These are phyloP conservation scores for Oscheius myriophilus DNA, from an alignment of 2,888 invertebrate species.

Conservation along the genomic window DNA sequence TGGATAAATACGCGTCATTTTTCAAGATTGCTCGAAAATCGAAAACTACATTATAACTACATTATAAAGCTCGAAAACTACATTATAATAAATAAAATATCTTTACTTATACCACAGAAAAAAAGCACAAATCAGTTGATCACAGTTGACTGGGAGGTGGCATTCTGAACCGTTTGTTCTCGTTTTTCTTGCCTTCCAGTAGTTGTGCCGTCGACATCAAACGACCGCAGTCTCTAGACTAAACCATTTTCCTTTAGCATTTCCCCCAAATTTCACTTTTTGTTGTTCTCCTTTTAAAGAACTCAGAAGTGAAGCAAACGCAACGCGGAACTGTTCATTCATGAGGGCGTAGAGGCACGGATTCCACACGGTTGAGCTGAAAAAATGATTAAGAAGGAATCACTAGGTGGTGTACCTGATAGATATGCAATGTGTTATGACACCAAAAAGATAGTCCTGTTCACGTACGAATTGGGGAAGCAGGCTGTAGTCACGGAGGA, in stretches of 20 bases:
- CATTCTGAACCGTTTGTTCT: background rate
- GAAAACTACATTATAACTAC: too few species aligned
- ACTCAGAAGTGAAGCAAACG: slow-evolving; percentile 54
- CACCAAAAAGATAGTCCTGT: slow-evolving; percentile 66
- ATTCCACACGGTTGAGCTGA: slow-evolving; percentile 66
- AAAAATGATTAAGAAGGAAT: slow-evolving; percentile 5
- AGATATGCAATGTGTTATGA: slow-evolving; percentile 68
- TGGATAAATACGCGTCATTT: too few species aligned
- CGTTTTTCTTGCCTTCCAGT: background rate
- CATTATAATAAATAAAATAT: too few species aligned
- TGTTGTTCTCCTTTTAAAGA: slow-evolving; percentile 20
- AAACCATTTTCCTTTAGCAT: too few species aligned
- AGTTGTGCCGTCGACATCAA: slow-evolving; percentile 9
- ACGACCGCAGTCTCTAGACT: slow-evolving; percentile 2
- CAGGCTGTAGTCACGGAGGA: slow-evolving; percentile 64
- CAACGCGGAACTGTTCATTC: slow-evolving; percentile 68
- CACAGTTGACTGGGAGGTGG: slow-evolving; percentile 25
- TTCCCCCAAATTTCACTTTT: background rate
- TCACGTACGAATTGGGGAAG: slow-evolving; percentile 57
- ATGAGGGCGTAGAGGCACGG: slow-evolving; percentile 65
- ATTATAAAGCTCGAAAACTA: too few species aligned
- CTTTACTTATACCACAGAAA: too few species aligned
- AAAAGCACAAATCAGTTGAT: background rate
- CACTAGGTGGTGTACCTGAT: slow-evolving; percentile 53
- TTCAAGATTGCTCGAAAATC: too few species aligned